phyloP scores from a whole-genome alignment of 2,888 invertebrate genomes.

The Drosophila stalkeri region DNA sequence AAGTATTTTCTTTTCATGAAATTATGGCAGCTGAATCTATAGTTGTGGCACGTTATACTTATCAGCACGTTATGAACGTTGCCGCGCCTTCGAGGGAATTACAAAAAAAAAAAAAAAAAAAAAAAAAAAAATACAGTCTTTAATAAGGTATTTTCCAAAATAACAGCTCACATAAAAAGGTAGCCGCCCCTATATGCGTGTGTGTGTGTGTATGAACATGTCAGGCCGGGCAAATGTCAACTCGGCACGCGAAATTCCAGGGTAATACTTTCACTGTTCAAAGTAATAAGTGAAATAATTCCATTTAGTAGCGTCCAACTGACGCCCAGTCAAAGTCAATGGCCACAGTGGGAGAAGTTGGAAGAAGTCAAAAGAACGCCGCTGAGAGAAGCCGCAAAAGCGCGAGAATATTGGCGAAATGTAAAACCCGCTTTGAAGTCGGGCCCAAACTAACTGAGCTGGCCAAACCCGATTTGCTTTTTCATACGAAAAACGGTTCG shows the following conservation, averaged over 20 bases:
- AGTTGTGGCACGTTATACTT: conserved; percentile 10
- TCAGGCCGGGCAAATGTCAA: conserved; percentile 83
- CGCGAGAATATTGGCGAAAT: conserved; percentile 79
- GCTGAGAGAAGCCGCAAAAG: conserved; percentile 71
- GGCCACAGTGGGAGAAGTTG: conserved; percentile 34
- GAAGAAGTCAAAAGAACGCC: conserved; percentile 22
- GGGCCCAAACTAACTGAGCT: conserved; percentile 57
- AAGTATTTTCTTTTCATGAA: neutral
- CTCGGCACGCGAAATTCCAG: conserved; percentile 81
- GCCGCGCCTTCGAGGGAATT: conserved; percentile 48
- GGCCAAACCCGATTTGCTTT: conserved; percentile 69
- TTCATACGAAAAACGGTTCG: conserved; percentile 68
- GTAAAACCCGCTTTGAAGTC: conserved; percentile 78
- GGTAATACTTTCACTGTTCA: conserved; percentile 81
- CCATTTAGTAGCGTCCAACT: conserved; percentile 35
- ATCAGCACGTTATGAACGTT: conserved; percentile 46
- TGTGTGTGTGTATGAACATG: conserved; percentile 73
- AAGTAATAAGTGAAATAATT: conserved; percentile 66
- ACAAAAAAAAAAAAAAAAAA: conserved; percentile 28
- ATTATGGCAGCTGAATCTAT: neutral
- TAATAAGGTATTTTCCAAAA: conserved; percentile 59
- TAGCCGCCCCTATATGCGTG: conserved; percentile 67
- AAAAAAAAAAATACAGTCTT: neutral
- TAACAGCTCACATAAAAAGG: conserved; percentile 65
- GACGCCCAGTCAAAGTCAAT: conserved; percentile 56